phyloP scores from a whole-genome alignment of 2,797 vertebrate species.

The Glossophaga mutica region DNA sequence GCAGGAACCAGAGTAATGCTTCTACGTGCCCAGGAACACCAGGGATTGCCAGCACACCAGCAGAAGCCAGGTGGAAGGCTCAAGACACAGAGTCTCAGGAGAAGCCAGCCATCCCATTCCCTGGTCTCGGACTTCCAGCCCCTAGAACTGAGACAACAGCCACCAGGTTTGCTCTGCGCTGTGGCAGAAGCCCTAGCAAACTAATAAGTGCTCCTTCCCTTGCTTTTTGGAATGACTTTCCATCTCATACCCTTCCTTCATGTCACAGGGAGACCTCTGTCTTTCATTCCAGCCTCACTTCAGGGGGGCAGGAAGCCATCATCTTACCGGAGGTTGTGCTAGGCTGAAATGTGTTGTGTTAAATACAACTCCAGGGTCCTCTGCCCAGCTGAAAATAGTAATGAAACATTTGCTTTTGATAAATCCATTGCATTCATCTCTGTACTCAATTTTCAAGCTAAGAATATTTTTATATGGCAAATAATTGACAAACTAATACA shows the following conservation, averaged over 20 bases:
- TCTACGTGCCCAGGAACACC: too few relatives aligned
- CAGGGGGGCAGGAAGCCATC: accelerated
- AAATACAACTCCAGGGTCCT: neutral
- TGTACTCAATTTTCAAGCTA: neutral
- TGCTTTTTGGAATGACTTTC: neutral
- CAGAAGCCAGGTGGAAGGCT: neutral
- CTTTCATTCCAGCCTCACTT: neutral
- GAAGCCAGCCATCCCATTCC: neutral
- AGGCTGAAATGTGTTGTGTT: neutral
- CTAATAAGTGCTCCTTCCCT: neutral
- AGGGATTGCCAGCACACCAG: too few relatives aligned
- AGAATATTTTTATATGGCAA: neutral
- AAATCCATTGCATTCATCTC: neutral
- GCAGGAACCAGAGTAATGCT: too few relatives aligned
- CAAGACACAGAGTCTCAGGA: neutral
- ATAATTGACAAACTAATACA: neutral
- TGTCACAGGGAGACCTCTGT: neutral
- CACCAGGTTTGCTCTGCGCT: neutral
- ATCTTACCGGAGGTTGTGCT: too few relatives aligned
- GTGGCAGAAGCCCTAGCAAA: neutral
- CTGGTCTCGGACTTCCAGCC: neutral
- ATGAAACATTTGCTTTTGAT: neutral
- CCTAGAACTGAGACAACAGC: neutral
- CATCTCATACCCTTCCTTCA: neutral
- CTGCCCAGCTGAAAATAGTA: neutral